A percentile compares a stretch with the other conserved stretches of the same genome.
Evolutionary conservation across 2,113 vertebrate species (phyloP).

Genomic region (Genyomyrus donnyi): DNA sequence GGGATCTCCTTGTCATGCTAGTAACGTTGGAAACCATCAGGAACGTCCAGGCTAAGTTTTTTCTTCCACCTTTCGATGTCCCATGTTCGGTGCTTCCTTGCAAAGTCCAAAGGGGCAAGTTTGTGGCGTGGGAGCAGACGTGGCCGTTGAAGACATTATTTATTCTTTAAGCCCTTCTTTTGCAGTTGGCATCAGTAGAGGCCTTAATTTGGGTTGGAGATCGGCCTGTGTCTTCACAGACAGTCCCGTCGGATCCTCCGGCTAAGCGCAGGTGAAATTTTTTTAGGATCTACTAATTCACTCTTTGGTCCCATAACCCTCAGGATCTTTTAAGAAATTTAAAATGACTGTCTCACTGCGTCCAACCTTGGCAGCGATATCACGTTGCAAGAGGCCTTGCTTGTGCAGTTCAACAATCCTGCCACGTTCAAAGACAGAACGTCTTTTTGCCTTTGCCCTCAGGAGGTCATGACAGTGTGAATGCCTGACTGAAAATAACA

Average conservation of each 20-base stretch:
- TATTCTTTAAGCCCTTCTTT: neutral
- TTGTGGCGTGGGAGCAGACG: too few species aligned
- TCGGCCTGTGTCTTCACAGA: neutral
- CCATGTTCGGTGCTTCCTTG: neutral
- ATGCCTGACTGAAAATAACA: too few species aligned
- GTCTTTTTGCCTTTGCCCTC: too few species aligned
- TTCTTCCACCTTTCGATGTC: neutral
- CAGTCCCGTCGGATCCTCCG: neutral
- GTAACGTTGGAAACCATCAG: neutral
- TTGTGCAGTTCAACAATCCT: neutral
- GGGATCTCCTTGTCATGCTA: neutral
- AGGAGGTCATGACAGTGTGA: too few species aligned
- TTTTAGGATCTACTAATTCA: neutral
- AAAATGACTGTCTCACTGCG: constrained; percentile 1
- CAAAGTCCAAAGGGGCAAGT: too few species aligned
- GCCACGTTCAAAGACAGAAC: too few species aligned
- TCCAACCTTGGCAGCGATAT: neutral
- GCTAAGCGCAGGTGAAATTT: neutral
- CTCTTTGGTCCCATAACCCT: neutral
- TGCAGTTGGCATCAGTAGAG: neutral
- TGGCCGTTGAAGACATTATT: too few species aligned
- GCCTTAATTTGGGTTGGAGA: neutral
- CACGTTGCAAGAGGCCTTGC: neutral
- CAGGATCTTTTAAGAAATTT: constrained; percentile 3
- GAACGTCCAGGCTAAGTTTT: neutral